Conservation (phyloP, 2,888 invertebrate genomes). For the Serrognathus titanus region DNA sequence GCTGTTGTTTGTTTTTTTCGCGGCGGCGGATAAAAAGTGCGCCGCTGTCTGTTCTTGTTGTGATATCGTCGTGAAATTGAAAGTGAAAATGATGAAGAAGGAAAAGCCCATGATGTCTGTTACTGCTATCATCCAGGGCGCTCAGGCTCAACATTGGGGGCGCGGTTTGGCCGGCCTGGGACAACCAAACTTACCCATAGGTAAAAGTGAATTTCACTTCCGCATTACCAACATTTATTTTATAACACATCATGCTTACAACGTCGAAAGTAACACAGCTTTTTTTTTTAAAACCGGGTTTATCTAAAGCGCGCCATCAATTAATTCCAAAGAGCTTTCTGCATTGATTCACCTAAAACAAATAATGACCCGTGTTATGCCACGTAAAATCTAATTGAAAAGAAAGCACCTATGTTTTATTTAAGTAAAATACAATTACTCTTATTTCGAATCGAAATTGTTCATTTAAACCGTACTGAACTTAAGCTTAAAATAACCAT, state of each 20-base stretch:
- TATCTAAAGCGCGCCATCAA: slow-evolving; percentile 1
- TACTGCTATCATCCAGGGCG: slow-evolving; percentile 72
- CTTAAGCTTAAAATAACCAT: too few species aligned
- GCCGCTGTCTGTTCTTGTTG: slow-evolving; percentile 3
- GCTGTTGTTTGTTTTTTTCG: background rate
- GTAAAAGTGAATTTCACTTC: slow-evolving; percentile 24
- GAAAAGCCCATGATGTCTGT: slow-evolving; percentile 86
- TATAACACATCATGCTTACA: background rate
- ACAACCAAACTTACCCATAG: slow-evolving; percentile 41
- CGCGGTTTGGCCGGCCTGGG: slow-evolving; percentile 54
- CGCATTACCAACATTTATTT: too few species aligned
- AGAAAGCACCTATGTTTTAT: too few species aligned
- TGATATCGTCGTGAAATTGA: slow-evolving; percentile 15
- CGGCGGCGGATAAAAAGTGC: slow-evolving; percentile 2
- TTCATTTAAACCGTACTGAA: too few species aligned
- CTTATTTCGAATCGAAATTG: too few species aligned
- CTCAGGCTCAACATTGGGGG: slow-evolving; percentile 64
- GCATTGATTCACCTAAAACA: background rate
- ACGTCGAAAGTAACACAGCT: background rate
- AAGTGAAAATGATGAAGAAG: slow-evolving; percentile 70
- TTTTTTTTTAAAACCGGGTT: background rate
- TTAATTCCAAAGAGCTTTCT: background rate
- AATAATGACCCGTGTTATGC: too few species aligned
- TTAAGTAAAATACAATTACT: too few species aligned
- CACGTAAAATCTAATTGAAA: too few species aligned